Evolutionary conservation across 2,113 vertebrate species (phyloP), one percentile per base, ranked within the genome.

Genomic region (Pipa parva): DNA sequence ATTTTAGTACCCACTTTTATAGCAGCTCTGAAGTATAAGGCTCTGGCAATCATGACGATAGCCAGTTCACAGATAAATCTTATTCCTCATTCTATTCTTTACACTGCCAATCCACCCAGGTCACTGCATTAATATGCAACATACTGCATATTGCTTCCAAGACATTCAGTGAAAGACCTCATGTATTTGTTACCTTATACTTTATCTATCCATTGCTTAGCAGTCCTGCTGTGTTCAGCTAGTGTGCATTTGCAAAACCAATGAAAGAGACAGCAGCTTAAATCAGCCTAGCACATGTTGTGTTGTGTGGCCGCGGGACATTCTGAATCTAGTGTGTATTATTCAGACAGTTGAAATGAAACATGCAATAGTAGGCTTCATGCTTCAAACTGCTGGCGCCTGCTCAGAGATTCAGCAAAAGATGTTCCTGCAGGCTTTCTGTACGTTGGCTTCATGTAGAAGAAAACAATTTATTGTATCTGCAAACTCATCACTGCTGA

Each of bases 381-480:
- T 27, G 50, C 50, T 54, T 54, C 50, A 54, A 54, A 54, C 13
- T n/a, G 24, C 25, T 54, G 24, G 50, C 25, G n/a, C 27, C 27
- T 17, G 10, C 50, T 55, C 39, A 29, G 12, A 10, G 12, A 45
- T 46, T 22, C 20, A 48, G 36, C 6, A 12, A 65, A 36, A 52
- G 3, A 28, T 57, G 39, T 55, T 56, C 37, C 52, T 48, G 51
- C 37, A 46, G 37, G 52, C 33, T 27, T 27, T 24, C 37, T 57
- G 36, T 26, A 56, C 13, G 20, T 18, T 45, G 51, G 37, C n/a
- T 46, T 65, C 25, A 45, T 18, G 15, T 56, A 65, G 17, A 46
- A 65, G 11, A 57, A 64, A 63, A 63, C 24, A 22, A 17, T 12
- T 56, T 56, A 54, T 52, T 37, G 20, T n/a, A 24, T 5, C 54